Base-by-base conservation (phyloP, 2,888 invertebrate genomes). In the Cephus sareptanus region DNA sequence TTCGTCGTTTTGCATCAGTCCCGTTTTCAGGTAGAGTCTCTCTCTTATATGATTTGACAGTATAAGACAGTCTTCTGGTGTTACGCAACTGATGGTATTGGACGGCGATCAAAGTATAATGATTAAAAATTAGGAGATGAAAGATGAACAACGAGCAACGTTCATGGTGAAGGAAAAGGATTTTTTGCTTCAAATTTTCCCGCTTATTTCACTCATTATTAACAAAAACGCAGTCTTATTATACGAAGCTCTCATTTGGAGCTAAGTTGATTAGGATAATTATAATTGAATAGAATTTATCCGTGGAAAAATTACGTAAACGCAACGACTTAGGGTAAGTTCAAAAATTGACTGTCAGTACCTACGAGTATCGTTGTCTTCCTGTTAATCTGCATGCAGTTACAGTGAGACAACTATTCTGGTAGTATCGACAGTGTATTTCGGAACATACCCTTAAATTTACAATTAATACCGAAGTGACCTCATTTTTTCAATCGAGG, bases 181-280 rank as follows among this genome's bases (percentile, higher is more conserved):
- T 56, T 56, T 15, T 56, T 56, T 23, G 56, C 56, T 82, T 79
- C 70, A 77, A 83, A 79, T 56, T 78, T 86, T 81, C 78, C 82
- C 85, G 85, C 83, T 23, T 1, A 56, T 87, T 86, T 87, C 80
- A 83, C 87, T 87, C 83, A 84, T 87, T 87, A 84, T 88, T 86
- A 88, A 89, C 87, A 87, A 90, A 89, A 87, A 87, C 89, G 87
- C 91, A 90, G 91, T 91, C 91, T 91, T 90, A 89, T 91, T 82
- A 83, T 85, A 83, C 86, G 85, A 84, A 80, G 81, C 79, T 73
- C 79, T 70, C 79, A 69, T 77, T 77, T 71, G 9, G 69, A 69
- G 23, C 74, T 35, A 34, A 31, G 71, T 12, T 34, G 13, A 31
- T 71, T 71, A 31, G 31, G 12, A 71, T 6, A 23, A 31, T 71